Percentiles rank a stretch among this genome's conserved stretches.
Evolutionary conservation across 2,888 invertebrate species (phyloP).

Genomic region (Electrophaes corylata): DNA sequence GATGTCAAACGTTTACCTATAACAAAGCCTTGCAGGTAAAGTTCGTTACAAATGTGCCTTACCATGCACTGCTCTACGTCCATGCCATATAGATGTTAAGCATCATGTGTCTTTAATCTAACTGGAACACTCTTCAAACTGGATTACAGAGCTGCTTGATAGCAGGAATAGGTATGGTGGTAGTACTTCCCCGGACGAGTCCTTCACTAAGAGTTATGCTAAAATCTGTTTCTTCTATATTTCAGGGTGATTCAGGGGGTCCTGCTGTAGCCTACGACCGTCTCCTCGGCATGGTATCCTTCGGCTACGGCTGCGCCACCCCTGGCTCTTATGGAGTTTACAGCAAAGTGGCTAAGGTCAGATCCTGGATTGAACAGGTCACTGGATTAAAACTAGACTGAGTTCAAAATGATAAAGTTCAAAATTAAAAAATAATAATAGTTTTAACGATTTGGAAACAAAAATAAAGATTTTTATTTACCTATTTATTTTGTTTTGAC

Average conservation of each 20-base stretch:
- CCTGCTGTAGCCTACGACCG: constrained; percentile 69
- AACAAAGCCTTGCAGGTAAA: too few relatives aligned
- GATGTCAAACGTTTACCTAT: too few relatives aligned
- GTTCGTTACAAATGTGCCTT: too few relatives aligned
- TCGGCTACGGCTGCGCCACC: constrained; percentile 78
- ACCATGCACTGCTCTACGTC: too few relatives aligned
- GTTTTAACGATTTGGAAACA: background rate
- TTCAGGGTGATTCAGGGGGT: constrained; percentile 79
- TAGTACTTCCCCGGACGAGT: too few relatives aligned
- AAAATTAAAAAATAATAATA: background rate
- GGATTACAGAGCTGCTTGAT: too few relatives aligned
- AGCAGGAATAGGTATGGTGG: too few relatives aligned
- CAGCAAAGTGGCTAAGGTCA: constrained; percentile 73
- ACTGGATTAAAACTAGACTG: constrained; percentile 63
- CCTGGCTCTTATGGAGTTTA: constrained; percentile 76
- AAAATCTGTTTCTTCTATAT: constrained; percentile 18
- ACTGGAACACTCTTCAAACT: too few relatives aligned
- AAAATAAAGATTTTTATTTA: background rate
- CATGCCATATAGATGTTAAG: too few relatives aligned
- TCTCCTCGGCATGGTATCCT: constrained; percentile 76
- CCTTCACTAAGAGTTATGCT: too few relatives aligned
- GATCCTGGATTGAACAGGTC: constrained; percentile 66
- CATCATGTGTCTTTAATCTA: too few relatives aligned
- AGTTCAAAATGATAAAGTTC: constrained; percentile 8
- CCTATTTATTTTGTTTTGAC: background rate